phyloP scores from a whole-genome alignment of 2,888 invertebrate genomes.

The Hirtodrosophila confusa region DNA sequence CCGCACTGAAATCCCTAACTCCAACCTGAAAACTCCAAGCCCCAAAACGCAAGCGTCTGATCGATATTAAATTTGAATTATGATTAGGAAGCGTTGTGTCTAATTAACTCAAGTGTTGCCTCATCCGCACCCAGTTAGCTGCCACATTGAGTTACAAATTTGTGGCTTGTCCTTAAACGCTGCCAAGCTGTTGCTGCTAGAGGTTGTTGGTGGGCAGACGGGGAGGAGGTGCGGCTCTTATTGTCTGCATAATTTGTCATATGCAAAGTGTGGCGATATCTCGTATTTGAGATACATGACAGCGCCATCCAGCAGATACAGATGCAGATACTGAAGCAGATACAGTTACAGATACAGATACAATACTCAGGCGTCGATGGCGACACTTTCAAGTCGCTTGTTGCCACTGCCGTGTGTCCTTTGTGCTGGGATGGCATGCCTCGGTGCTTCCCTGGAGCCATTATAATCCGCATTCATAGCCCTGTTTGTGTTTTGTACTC shows the following conservation, averaged over 20 bases:
- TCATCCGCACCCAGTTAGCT: not conserved
- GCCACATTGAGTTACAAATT: conserved; percentile 11
- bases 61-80: conserved; percentile 58
- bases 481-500: conserved; percentile 32
- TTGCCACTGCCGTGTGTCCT: conserved; percentile 36
- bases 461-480: conserved; percentile 72
- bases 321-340: conserved; percentile 6
- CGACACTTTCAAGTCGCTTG: conserved; percentile 25
- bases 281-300: conserved; percentile 30
- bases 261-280: conserved; percentile 51
- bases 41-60: conserved; percentile 1
- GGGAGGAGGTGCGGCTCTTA: conserved; percentile 9
- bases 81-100: conserved; percentile 32
- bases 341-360: conserved; percentile 13
- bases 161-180: conserved; percentile 38
- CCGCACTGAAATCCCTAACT: no score
- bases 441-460: conserved; percentile 36
- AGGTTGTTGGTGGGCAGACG: not conserved
- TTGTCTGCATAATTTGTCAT: conserved; percentile 68
- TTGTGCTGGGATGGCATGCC: conserved; percentile 4
- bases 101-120: conserved; percentile 50
- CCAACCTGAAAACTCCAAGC: not conserved
- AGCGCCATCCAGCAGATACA: conserved; percentile 14
- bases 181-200: conserved; percentile 28
- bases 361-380: conserved; percentile 32